phyloP scores from a whole-genome alignment of 2,888 invertebrate species.

The Sycophila texana region DNA sequence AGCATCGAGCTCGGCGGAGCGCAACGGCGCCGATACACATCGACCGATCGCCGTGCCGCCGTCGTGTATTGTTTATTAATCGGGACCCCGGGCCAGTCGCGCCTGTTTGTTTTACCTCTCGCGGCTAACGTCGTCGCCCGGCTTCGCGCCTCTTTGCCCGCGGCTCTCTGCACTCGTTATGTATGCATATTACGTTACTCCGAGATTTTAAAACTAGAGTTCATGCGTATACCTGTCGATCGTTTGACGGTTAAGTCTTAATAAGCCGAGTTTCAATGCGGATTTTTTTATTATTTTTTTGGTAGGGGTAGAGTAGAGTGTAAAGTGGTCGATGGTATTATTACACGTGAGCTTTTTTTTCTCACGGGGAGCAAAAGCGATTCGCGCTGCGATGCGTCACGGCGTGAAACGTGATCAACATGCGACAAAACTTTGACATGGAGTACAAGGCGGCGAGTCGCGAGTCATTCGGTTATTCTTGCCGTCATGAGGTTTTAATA shows the following conservation, averaged over 20 bases:
- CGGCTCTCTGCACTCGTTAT: not conserved
- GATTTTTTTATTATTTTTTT: no score
- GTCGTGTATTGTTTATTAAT: conserved; percentile 45
- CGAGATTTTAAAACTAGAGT: no score
- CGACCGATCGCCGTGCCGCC: not conserved
- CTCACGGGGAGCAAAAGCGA: not conserved
- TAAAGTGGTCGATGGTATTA: not conserved
- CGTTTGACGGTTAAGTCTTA: no score
- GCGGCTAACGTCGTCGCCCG: conserved; percentile 45
- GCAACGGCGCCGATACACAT: conserved; percentile 26
- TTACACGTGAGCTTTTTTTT: not conserved
- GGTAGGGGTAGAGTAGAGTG: no score
- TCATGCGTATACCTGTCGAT: no score
- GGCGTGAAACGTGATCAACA: conserved; percentile 37
- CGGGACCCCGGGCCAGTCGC: conserved; percentile 2
- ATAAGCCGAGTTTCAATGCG: no score
- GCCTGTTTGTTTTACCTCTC: conserved; percentile 37
- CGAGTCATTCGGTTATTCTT: not conserved
- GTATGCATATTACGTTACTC: no score
- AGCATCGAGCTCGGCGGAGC: conserved; percentile 26
- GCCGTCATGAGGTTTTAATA: conserved; percentile 23
- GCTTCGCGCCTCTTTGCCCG: not conserved
- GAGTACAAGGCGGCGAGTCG: not conserved
- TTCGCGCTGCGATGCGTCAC: conserved; percentile 27
- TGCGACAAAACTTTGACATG: not conserved